Evolutionary conservation across 2,797 vertebrate species (phyloP).

Genomic region (Phataginus tricuspis): DNA sequence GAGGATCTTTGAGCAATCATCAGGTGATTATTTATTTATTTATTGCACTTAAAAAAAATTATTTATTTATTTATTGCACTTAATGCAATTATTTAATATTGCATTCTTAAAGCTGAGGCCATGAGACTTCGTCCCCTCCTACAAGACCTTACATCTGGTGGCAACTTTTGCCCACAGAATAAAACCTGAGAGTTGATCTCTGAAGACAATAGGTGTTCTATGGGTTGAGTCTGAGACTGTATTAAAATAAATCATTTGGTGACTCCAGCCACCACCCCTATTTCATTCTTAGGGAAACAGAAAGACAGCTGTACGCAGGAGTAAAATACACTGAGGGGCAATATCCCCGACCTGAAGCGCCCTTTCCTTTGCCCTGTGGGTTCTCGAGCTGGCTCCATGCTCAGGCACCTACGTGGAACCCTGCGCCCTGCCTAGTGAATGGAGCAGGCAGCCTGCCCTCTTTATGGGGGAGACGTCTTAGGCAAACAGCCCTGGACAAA

Average conservation of each 20-base stretch:
- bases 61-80: too few species aligned
- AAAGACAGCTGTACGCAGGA: neutral
- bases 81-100: too few species aligned
- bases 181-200: neutral
- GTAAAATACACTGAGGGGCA: neutral
- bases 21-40: conserved; percentile 42
- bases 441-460: neutral
- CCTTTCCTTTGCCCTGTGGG: neutral
- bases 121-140: neutral
- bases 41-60: too few species aligned
- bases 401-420: neutral
- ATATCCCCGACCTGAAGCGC: neutral
- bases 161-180: neutral
- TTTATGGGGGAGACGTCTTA: neutral
- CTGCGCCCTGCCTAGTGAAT: accelerated
- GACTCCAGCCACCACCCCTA: neutral
- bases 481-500: neutral
- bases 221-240: neutral
- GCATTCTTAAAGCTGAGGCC: neutral
- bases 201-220: neutral
- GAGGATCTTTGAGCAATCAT: neutral
- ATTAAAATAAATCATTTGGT: neutral
- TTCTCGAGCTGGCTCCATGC: neutral
- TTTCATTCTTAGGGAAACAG: neutral
- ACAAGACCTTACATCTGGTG: neutral